These are phyloP conservation scores for Cydia fagiglandana DNA, from an alignment of 1,140 invertebrate genomes.

Conservation along the genomic window DNA sequence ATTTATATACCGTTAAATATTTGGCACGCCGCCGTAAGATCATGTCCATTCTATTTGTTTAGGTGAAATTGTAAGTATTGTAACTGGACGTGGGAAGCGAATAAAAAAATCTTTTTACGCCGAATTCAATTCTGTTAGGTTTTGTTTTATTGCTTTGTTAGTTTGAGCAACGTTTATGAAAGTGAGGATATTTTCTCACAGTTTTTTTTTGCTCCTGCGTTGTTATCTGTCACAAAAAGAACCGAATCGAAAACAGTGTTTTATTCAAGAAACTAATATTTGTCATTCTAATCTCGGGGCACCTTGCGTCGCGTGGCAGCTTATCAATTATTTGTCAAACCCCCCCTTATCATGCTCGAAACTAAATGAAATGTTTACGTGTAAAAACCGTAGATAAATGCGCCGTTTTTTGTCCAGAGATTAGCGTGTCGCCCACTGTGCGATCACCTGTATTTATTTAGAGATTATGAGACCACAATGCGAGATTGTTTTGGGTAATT, in stretches of 20 bases:
- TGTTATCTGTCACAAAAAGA: slow-evolving; percentile 36
- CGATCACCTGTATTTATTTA: slow-evolving; percentile 30
- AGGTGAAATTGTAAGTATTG: slow-evolving; percentile 65
- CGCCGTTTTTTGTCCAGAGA: slow-evolving; percentile 24
- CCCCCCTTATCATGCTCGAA: slow-evolving; percentile 24
- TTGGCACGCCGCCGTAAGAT: slow-evolving; percentile 47
- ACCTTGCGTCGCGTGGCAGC: slow-evolving; percentile 42
- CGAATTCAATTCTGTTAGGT: slow-evolving; percentile 56
- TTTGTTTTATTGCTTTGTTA: slow-evolving; percentile 53
- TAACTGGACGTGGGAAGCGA: slow-evolving; percentile 57
- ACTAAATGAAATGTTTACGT: slow-evolving; percentile 27
- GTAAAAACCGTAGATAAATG: slow-evolving; percentile 29
- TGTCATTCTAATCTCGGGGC: slow-evolving; percentile 50
- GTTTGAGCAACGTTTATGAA: slow-evolving; percentile 26
- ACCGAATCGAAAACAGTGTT: slow-evolving; percentile 34
- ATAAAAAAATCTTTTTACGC: slow-evolving; percentile 38
- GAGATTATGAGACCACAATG: slow-evolving; percentile 21
- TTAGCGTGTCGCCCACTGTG: slow-evolving; percentile 31
- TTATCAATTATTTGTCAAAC: slow-evolving; percentile 46
- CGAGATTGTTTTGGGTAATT: slow-evolving; percentile 21
- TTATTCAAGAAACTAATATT: slow-evolving; percentile 47
- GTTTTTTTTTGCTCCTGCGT: slow-evolving; percentile 41
- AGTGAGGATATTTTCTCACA: slow-evolving; percentile 12
- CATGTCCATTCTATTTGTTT: slow-evolving; percentile 61
- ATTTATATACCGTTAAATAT: slow-evolving; percentile 61